Evolutionary conservation across 2,797 vertebrate genomes (phyloP).

Genomic region (Glyptemys insculpta): DNA sequence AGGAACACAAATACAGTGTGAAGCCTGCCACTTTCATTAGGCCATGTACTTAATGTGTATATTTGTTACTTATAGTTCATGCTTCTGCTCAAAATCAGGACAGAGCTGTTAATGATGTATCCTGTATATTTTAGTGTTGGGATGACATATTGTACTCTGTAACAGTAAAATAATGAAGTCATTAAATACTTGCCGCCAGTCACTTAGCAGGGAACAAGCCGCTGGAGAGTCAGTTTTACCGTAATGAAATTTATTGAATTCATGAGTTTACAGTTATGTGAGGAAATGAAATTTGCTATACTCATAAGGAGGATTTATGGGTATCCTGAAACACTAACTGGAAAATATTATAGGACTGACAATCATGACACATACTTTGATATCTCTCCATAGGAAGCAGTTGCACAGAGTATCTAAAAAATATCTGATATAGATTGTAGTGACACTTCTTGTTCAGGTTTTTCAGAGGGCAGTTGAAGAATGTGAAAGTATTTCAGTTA

Average conservation of each 20-base stretch:
- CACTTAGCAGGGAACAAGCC: background rate
- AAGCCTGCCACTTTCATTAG: background rate
- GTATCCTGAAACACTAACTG: background rate
- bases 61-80: background rate
- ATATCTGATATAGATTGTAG: background rate
- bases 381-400: background rate
- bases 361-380: background rate
- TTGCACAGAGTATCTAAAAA: background rate
- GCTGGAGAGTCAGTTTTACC: background rate
- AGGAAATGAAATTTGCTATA: conserved; percentile 7
- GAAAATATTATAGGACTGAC: background rate
- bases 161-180: conserved; percentile 34
- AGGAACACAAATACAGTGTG: background rate
- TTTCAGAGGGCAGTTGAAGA: background rate
- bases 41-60: background rate
- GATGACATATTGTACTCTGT: conserved; percentile 16
- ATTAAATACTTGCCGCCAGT: conserved; percentile 22
- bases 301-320: background rate
- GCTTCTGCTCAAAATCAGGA: background rate
- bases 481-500: background rate
- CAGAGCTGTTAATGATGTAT: conserved; percentile 6
- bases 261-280: background rate
- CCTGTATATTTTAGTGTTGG: background rate
- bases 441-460: background rate
- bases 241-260: conserved; percentile 25